Conservation (phyloP, 2,797 vertebrate genomes). For the Diglossa cyanea region DNA sequence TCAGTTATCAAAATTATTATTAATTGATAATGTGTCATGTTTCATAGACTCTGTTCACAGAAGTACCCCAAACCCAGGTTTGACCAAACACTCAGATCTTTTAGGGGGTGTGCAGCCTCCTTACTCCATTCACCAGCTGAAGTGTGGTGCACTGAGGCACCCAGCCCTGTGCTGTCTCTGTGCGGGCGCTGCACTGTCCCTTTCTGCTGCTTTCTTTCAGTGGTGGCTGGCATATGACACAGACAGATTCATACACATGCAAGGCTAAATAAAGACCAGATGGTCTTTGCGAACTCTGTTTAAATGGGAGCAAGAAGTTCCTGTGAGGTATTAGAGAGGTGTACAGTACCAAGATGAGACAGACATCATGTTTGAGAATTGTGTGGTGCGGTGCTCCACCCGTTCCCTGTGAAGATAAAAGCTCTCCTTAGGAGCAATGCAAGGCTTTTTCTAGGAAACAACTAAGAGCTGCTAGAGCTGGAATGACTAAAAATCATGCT, state of each 20-base stretch:
- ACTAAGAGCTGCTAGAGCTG: background rate
- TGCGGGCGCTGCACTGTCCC: rapidly evolving
- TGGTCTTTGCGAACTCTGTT: background rate
- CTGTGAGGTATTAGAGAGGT: background rate
- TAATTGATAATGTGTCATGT: background rate
- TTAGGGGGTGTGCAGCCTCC: background rate
- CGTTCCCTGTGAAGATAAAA: background rate
- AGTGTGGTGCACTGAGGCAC: background rate
- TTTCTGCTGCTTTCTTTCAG: background rate
- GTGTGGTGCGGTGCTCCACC: background rate
- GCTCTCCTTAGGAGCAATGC: background rate
- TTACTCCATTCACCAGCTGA: background rate
- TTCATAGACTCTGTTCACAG: background rate
- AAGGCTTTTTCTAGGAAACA: background rate
- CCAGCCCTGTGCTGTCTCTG: background rate
- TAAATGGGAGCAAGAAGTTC: background rate
- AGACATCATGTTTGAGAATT: background rate
- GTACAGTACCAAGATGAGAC: background rate
- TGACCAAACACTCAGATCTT: background rate
- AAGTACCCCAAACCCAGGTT: background rate
- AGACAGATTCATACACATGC: background rate
- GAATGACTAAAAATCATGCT: background rate
- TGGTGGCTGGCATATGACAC: background rate
- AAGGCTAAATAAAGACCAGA: background rate
- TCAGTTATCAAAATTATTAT: background rate